Base-by-base conservation (phyloP, 2,113 vertebrate species). In the Ophiodon elongatus region DNA sequence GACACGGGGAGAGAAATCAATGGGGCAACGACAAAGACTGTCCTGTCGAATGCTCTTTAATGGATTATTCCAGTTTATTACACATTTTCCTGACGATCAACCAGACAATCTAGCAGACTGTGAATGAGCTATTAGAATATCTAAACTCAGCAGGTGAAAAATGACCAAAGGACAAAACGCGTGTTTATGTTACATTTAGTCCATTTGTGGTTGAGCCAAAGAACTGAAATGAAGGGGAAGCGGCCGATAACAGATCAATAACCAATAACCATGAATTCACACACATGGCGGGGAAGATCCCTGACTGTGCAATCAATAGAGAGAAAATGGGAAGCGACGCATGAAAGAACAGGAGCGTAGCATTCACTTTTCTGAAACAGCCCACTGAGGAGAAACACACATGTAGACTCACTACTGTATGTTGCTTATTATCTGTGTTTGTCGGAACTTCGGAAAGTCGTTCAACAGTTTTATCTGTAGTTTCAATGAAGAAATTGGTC, bases 241-340 rank as follows among this genome's bases (percentile, higher is more conserved):
- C 10, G 6, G 10, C 3, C 65, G 45, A 50, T 87, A 15, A 23
- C 50, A 72, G 67, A 84, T 85, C 81, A 54, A 80, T 91, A 76
- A 41, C 80, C 74, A 56, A 83, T 77, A 81, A 69, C 60, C 67
- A 69, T 75, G 69, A 21, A 86, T 76, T 47, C 65, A 70, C 65
- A 75, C 65, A 72, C 73, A 59, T 59, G 13, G 63, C 13, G 4
- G 39, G 73, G 19, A 73, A 37, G 66, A 74, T 23, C 47, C 7
- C 59, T 66, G 78, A 76, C 59, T 43, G 50, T 13, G 25, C 1
- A 35, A 75, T 86, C 80, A 54, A 77, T 83, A 73, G 6, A 27
- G 13, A 68, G 76, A 68, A 83, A 74, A 69, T 78, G 4, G 41
- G 35, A 73, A 68, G 31, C 54, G n/a, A 35, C 13, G 21, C 54